phyloP scores from a whole-genome alignment of 2,888 invertebrate genomes.

The Drosophila differens region DNA sequence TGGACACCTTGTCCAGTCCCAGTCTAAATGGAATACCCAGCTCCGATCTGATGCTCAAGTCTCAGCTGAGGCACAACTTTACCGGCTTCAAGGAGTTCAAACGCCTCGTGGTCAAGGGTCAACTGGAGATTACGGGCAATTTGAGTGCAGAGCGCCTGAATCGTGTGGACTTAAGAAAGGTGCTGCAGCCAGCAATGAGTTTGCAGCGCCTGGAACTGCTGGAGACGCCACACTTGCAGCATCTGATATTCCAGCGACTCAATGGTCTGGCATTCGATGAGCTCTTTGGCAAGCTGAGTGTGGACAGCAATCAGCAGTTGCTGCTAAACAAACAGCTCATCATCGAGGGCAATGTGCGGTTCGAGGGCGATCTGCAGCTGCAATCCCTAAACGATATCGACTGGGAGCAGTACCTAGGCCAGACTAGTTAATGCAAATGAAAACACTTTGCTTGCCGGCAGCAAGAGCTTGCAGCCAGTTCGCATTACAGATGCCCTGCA shows the following conservation, averaged over 20 bases:
- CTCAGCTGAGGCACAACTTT: slow-evolving; percentile 49
- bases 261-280: slow-evolving; percentile 77
- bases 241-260: slow-evolving; percentile 72
- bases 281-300: slow-evolving; percentile 62
- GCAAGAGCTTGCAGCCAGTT: slow-evolving; percentile 59
- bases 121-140: slow-evolving; percentile 36
- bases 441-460: slow-evolving; percentile 57
- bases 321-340: slow-evolving; percentile 79
- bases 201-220: slow-evolving; percentile 67
- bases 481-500: slow-evolving; percentile 62
- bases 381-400: slow-evolving; percentile 67
- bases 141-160: slow-evolving; percentile 65
- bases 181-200: slow-evolving; percentile 61
- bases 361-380: slow-evolving; percentile 65
- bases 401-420: slow-evolving; percentile 68
- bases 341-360: slow-evolving; percentile 78
- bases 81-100: slow-evolving; percentile 64
- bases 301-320: slow-evolving; percentile 44
- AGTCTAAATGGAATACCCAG: slow-evolving; percentile 63
- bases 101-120: slow-evolving; percentile 59
- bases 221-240: slow-evolving; percentile 49
- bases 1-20: slow-evolving; percentile 46
- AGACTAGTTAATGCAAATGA: slow-evolving; percentile 71
- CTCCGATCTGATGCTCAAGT: slow-evolving; percentile 63
- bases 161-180: slow-evolving; percentile 49